Conservation (phyloP, 2,888 invertebrate genomes). For the Caenorhabditis sp. region DNA sequence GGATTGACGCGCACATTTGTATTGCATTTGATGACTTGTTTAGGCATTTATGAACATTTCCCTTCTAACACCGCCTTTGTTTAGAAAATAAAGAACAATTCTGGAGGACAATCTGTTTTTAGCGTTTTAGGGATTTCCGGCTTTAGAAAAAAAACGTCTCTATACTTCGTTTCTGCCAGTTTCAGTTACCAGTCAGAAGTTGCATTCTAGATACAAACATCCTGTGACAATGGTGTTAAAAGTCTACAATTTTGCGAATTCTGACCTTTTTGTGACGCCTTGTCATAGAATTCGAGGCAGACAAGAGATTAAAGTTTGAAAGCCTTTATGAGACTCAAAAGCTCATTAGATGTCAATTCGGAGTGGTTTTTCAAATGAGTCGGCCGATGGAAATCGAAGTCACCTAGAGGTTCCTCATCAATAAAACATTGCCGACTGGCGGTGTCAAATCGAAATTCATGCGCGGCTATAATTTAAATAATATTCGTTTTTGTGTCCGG, state of each 20-base stretch:
- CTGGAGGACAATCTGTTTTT: background rate
- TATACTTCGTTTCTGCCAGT: no score
- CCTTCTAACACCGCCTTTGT: constrained; percentile 1
- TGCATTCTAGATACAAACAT: no score
- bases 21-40: constrained; percentile 68
- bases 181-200: no score
- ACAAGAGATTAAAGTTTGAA: no score
- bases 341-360: no score
- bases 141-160: background rate
- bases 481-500: constrained; percentile 18
- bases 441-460: constrained; percentile 37
- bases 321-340: no score
- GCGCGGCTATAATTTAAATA: constrained; percentile 42
- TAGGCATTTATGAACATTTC: constrained; percentile 66
- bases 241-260: no score
- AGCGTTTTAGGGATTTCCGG: background rate
- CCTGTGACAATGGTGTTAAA: no score
- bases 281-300: no score
- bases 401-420: constrained; percentile 14
- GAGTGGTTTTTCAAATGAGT: no score
- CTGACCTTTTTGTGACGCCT: no score
- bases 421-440: constrained; percentile 24
- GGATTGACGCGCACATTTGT: constrained; percentile 52
- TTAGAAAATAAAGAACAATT: constrained; percentile 32
- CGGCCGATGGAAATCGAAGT: no score